Evolutionary conservation across 2,888 invertebrate species (phyloP), one percentile per base, ranked within the genome.

Genomic region (Melipona bicolor): DNA sequence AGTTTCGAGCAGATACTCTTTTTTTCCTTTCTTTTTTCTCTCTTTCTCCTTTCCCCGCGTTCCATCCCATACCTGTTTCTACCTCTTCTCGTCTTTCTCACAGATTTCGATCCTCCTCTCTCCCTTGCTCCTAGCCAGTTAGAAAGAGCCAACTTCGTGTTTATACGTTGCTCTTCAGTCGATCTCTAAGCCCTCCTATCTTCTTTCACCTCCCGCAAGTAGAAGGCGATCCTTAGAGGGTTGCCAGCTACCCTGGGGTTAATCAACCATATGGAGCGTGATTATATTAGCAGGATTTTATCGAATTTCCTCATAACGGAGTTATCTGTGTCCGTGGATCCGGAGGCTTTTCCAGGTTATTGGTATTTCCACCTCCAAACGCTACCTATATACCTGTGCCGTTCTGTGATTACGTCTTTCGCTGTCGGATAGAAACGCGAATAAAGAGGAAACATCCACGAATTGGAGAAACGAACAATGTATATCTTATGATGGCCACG

Each of bases 201-300:
- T 79, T 84, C 77, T 79, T 84, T 83, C 86, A 84, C 87, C 87
- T 82, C 87, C 81, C 61, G 69, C 62, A 74, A 83, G 88, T 62
- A 84, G 85, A 81, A 91, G 88, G 84, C 85, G 89, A 91, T 91
- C 91, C 88, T 90, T 88, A 80, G 90, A 90, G 90, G 90, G 88
- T 88, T 91, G 81, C 89, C 87, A 89, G 88, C 86, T 77, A 86
- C 85, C 87, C 88, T 87, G 87, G 89, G 90, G 91, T 92, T 93
- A 93, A 93, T 93, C 92, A 93, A 92, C 92, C 93, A 91, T 92
- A 91, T 91, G 90, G 88, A 91, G 91, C 88, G 89, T 91, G 92
- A 93, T 93, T 92, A 92, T 91, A 92, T 93, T 93, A 93, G 90
- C 90, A 85, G 90, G 92, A 90, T 93, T 92, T 93, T 91, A 93